A percentile compares a stretch with the other conserved stretches of the same genome.
These are phyloP conservation scores for Stomatorhinus ivindoensis DNA, from an alignment of 2,113 vertebrate species.

Conservation along the genomic window DNA sequence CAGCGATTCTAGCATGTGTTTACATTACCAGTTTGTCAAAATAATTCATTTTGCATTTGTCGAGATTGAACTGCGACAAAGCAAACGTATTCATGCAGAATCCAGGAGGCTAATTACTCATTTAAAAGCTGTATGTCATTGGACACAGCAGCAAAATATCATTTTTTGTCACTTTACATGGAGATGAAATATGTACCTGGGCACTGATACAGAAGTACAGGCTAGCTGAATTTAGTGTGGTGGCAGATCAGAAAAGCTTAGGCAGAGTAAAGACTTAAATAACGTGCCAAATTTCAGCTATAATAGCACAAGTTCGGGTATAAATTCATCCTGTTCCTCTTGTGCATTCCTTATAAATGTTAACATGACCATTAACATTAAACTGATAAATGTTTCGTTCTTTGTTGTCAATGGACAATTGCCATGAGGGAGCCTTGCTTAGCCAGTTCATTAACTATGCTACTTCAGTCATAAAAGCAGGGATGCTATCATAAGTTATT, in stretches of 20 bases:
- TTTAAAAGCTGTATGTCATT: neutral
- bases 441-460: conserved; percentile 1
- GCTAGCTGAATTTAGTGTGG: neutral
- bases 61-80: neutral
- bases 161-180: neutral
- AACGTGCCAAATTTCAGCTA: neutral
- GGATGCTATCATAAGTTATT: neutral
- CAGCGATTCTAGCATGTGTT: neutral
- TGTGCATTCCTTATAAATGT: neutral
- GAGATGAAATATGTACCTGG: neutral
- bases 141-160: neutral
- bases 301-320: neutral
- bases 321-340: neutral
- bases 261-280: neutral
- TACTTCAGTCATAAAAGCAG: neutral
- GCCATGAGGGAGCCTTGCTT: conserved; percentile 1
- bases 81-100: neutral
- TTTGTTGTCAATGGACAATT: conserved; percentile 9
- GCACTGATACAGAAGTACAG: neutral
- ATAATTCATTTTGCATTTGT: neutral
- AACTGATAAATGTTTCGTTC: neutral
- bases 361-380: neutral
- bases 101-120: neutral
- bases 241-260: neutral
- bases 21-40: neutral